Evolutionary conservation across 1,140 invertebrate genomes (phyloP), one percentile per base, ranked within the genome.

Genomic region (Solen grandis): DNA sequence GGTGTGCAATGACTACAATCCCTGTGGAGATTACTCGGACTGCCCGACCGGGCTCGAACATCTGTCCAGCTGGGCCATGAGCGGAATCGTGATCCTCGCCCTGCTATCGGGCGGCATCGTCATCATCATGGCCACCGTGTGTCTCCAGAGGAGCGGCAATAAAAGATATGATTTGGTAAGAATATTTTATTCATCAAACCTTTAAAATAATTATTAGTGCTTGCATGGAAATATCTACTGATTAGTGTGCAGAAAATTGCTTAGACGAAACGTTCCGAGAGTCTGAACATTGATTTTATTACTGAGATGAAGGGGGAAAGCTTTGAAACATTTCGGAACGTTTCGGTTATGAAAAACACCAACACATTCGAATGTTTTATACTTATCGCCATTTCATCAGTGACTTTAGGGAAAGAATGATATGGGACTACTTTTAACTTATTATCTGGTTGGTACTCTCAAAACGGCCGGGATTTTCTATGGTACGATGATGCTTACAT

Each of bases 1-100:
- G 5, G 73, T 76, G 13, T 76, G 73, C n/a, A 76, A 76, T 36
- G 73, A 46, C 1, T 38, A 76, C n/a, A 76, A 76, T 27, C 73
- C 73, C 2, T 76, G 73, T 50, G 73, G 73, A 2, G 73, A 76
- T 38, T 25, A 63, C 60, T 76, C 73, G 14, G 72, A 74, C 33
- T 76, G 73, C 27, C 73, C 73, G 0, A 76, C 73, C 5, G 73
- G 73, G 19, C 73, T 76, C 16, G 73, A 76, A 65, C 73, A 76
- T 55, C 38, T 76, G n/a, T 76, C 73, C 16, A 76, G 73, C 60
- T 76, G 73, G 73, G 60, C 73, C 31, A 63, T 76, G 60, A 76
- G 73, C 31, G 73, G 73, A 13, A 76, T 76, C 55, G 73, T 76
- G 25, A 54, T 76, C 2, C 41, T 76, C 4, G 73, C 38, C 5